Percentiles rank a stretch among this genome's conserved stretches.
Evolutionary conservation across 2,888 invertebrate species (phyloP).

Genomic region (Lasioglossum pauxillum): DNA sequence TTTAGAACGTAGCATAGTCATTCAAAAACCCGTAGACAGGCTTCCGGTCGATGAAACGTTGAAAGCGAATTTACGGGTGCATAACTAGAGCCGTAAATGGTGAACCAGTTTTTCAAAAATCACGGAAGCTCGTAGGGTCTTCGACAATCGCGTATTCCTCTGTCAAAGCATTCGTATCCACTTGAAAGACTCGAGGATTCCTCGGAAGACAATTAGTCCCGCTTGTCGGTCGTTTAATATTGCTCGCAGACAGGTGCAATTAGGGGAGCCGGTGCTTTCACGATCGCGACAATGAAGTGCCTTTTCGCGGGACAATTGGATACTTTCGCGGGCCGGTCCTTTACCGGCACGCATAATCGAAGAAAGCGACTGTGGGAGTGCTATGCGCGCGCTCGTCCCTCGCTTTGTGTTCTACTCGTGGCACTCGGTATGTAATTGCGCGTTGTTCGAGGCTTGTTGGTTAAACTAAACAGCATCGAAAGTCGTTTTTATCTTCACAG

Average conservation of each 20-base stretch:
- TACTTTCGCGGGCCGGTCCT: conserved; percentile 28
- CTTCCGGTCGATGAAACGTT: too few species aligned
- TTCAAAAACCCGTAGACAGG: too few species aligned
- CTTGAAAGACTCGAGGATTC: background rate
- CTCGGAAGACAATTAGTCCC: conserved; percentile 30
- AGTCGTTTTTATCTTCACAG: background rate
- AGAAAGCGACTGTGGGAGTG: conserved; percentile 37
- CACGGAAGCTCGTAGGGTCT: background rate
- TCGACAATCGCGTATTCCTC: background rate
- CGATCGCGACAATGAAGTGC: conserved; percentile 20
- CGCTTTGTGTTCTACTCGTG: background rate
- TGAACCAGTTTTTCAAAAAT: background rate
- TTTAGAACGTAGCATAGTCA: too few species aligned
- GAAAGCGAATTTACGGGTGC: too few species aligned
- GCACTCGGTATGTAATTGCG: background rate
- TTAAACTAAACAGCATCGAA: background rate
- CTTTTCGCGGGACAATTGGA: conserved; percentile 25
- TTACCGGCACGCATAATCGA: conserved; percentile 31
- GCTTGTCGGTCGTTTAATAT: conserved; percentile 34
- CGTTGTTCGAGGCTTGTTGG: conserved; percentile 1
- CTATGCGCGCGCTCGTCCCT: background rate
- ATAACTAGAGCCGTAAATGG: background rate
- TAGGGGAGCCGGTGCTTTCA: conserved; percentile 28
- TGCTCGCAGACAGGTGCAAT: conserved; percentile 18
- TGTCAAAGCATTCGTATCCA: background rate